phyloP scores from a whole-genome alignment of 2,888 invertebrate genomes.

The Coleophora flavipennella region DNA sequence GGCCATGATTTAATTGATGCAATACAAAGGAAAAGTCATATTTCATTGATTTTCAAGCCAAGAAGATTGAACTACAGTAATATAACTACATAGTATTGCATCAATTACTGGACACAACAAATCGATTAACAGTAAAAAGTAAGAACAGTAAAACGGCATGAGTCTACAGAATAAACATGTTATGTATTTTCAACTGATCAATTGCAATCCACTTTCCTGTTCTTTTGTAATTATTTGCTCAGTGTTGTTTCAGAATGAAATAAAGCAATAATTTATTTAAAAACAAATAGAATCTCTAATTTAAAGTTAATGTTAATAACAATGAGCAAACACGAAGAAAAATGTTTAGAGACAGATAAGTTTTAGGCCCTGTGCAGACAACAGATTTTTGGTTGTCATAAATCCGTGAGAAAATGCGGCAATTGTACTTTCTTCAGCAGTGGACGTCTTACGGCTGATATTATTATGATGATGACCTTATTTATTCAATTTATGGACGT shows the following conservation, averaged over 20 bases:
- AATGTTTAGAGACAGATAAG: too few relatives aligned
- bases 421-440: too few relatives aligned
- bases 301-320: too few relatives aligned
- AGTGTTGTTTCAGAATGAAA: constrained; percentile 1
- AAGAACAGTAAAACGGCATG: constrained; percentile 5
- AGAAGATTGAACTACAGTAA: background rate
- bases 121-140: constrained; percentile 15
- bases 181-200: background rate
- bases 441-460: too few relatives aligned
- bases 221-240: constrained; percentile 39
- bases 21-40: constrained; percentile 31
- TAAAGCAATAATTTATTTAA: too few relatives aligned
- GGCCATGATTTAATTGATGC: constrained; percentile 42
- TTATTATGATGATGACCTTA: too few relatives aligned
- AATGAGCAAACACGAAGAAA: too few relatives aligned
- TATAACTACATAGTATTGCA: constrained; percentile 23
- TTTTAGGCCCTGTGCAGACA: background rate
- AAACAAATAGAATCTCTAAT: too few relatives aligned
- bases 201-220: constrained; percentile 33
- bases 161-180: background rate
- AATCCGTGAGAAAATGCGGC: too few relatives aligned
- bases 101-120: constrained; percentile 19
- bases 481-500: too few relatives aligned
- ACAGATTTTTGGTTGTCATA: too few relatives aligned
- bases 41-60: background rate